phyloP scores from a whole-genome alignment of 2,113 vertebrate species.

The Abramis brama region DNA sequence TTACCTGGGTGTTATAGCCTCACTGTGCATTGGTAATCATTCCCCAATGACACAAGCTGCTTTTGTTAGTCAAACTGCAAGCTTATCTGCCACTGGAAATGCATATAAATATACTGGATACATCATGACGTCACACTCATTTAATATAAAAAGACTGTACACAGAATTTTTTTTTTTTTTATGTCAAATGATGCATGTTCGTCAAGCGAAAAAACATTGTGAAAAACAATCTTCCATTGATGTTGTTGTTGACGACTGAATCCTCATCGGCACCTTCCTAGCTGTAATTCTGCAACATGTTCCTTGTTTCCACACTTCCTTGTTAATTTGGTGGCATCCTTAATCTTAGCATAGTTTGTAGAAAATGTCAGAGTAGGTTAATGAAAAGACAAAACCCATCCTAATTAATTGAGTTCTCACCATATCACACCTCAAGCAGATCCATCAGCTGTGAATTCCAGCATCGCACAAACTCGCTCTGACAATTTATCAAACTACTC shows the following conservation, averaged over 20 bases:
- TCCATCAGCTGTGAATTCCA: constrained; percentile 56
- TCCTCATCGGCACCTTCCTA: constrained; percentile 28
- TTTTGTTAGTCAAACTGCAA: constrained; percentile 9
- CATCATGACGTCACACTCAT: background rate
- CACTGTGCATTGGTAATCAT: background rate
- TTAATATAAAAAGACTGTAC: background rate
- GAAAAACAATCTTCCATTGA: background rate
- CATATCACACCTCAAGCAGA: constrained; percentile 47
- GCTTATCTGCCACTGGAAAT: background rate
- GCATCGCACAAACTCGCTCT: constrained; percentile 49
- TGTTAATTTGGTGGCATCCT: constrained; percentile 38
- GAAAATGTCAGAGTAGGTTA: constrained; percentile 59
- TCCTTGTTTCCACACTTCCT: constrained; percentile 32
- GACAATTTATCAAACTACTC: constrained; percentile 59
- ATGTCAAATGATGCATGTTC: background rate
- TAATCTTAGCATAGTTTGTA: constrained; percentile 48
- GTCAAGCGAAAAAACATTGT: background rate
- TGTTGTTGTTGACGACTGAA: background rate
- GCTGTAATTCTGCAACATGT: constrained; percentile 26
- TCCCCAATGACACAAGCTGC: background rate
- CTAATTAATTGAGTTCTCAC: constrained; percentile 58
- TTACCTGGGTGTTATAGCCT: background rate
- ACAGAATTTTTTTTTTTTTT: too few species aligned
- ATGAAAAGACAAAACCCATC: constrained; percentile 52
- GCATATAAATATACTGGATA: background rate